Percentiles rank a stretch among this genome's conserved stretches.
Conservation (phyloP, 2,113 vertebrate species). For the Tyrannus savana region DNA sequence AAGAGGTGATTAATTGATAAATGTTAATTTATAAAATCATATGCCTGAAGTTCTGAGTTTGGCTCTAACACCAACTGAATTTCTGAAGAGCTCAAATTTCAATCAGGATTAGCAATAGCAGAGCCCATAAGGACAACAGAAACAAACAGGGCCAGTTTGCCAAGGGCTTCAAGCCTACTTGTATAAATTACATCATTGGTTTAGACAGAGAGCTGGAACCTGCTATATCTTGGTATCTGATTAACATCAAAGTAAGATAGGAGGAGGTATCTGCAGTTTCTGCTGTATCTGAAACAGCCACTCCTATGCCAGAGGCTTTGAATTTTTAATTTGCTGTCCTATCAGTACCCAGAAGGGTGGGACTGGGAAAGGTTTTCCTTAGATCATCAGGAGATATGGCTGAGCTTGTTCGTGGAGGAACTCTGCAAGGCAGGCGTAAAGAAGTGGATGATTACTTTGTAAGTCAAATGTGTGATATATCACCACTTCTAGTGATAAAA, state of each 20-base stretch:
- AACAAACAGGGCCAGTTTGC: neutral
- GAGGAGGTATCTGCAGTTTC: neutral
- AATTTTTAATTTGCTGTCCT: slow-evolving; percentile 35
- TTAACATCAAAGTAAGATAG: slow-evolving; percentile 15
- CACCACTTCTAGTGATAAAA: neutral
- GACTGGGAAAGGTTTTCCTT: slow-evolving; percentile 21
- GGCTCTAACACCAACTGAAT: neutral
- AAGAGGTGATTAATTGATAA: neutral
- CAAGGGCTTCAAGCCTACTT: neutral
- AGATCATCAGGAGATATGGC: neutral
- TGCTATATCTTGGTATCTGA: neutral
- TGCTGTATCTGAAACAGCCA: neutral
- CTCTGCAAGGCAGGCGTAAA: slow-evolving; percentile 9
- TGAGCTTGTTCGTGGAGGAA: slow-evolving; percentile 5
- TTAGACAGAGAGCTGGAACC: neutral
- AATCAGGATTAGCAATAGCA: neutral
- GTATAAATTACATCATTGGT: neutral
- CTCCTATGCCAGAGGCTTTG: neutral
- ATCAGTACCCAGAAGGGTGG: neutral
- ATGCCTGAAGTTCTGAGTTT: neutral
- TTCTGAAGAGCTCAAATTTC: neutral
- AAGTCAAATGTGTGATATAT: neutral
- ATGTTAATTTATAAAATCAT: neutral
- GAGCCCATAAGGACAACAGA: neutral
- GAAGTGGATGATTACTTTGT: neutral